Evolutionary conservation across 2,888 invertebrate species (phyloP).

Genomic region (Philhelius pedissequus): DNA sequence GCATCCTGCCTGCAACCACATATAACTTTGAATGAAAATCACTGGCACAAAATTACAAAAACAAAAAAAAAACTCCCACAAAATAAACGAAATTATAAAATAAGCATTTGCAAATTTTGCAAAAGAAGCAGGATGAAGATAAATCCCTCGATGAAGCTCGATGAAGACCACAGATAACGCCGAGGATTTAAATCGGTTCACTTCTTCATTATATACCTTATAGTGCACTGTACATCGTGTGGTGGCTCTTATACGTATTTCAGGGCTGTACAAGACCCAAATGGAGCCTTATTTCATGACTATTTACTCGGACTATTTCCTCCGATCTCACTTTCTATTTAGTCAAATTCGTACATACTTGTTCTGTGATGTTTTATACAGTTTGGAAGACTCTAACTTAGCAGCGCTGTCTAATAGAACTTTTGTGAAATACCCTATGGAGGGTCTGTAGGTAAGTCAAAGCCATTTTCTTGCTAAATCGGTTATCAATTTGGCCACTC

Average conservation of each 20-base stretch:
- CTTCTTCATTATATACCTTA: slow-evolving; percentile 61
- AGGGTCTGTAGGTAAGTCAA: no score
- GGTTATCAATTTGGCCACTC: no score
- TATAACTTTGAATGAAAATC: slow-evolving; percentile 56
- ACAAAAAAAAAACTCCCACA: slow-evolving; percentile 8
- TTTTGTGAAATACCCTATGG: no score
- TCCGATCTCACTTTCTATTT: no score
- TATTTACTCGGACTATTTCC: no score
- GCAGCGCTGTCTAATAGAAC: no score
- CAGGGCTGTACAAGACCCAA: neutral
- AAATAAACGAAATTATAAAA: slow-evolving; percentile 59
- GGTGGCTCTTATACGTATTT: neutral
- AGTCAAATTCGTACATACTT: no score
- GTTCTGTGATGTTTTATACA: no score
- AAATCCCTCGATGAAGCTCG: slow-evolving; percentile 68
- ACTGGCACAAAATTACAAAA: neutral
- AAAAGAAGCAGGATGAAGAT: slow-evolving; percentile 63
- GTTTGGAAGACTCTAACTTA: no score
- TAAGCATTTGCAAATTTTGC: slow-evolving; percentile 68
- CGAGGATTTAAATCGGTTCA: slow-evolving; percentile 67
- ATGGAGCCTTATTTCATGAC: neutral
- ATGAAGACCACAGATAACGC: slow-evolving; percentile 69
- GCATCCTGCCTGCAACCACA: neutral
- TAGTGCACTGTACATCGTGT: slow-evolving; percentile 49
- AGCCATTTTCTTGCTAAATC: no score